Evolutionary conservation across 1,140 invertebrate genomes (phyloP).

Genomic region (Pogonomyrmex barbatus): DNA sequence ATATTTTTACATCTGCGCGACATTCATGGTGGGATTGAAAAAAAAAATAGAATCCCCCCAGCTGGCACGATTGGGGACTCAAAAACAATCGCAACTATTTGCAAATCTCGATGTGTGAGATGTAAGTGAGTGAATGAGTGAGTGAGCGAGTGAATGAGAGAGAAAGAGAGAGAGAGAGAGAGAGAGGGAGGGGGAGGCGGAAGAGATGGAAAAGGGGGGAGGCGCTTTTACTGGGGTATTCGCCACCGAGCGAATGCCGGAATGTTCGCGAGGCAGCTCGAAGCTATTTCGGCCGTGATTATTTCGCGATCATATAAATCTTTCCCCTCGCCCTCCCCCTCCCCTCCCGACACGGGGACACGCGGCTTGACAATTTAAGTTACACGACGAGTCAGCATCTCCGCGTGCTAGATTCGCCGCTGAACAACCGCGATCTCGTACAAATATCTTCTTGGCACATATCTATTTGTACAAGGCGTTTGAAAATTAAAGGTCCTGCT

Average conservation of each 20-base stretch:
- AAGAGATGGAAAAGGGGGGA: neutral
- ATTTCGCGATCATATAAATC: conserved; percentile 64
- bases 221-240: conserved; percentile 32
- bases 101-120: neutral
- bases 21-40: neutral
- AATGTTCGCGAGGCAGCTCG: conserved; percentile 60
- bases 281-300: conserved; percentile 58
- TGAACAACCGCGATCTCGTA: conserved; percentile 14
- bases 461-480: conserved; percentile 25
- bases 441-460: conserved; percentile 52
- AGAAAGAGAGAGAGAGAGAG: neutral
- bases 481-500: conserved; percentile 26
- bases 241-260: conserved; percentile 26
- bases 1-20: neutral
- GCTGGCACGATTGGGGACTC: neutral
- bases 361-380: conserved; percentile 54
- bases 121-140: too few species aligned
- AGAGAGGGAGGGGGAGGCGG: neutral
- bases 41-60: neutral
- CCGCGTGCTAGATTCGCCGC: conserved; percentile 39
- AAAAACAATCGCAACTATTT: conserved; percentile 53
- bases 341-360: conserved; percentile 19
- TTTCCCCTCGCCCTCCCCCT: neutral
- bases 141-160: neutral
- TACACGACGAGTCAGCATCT: conserved; percentile 20